phyloP scores from a whole-genome alignment of 2,797 vertebrate genomes.

The Urocyon cinereoargenteus region DNA sequence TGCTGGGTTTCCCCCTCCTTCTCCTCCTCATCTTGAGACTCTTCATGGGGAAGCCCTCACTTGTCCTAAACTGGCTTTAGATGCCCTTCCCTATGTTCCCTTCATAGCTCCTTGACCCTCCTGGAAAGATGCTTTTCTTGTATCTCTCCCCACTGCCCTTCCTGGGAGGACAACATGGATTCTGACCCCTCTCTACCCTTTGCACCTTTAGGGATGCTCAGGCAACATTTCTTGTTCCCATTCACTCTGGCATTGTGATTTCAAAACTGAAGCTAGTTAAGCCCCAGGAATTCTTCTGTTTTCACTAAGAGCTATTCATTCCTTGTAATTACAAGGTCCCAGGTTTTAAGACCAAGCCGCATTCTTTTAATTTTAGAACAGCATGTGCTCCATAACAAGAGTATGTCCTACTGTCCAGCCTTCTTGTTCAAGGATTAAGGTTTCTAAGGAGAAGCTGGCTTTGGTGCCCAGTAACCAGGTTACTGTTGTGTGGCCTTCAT shows the following conservation, averaged over 20 bases:
- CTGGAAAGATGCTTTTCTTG: background rate
- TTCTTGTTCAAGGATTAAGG: constrained; percentile 46
- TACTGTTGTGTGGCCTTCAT: background rate
- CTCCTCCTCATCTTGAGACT: background rate
- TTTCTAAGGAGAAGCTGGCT: constrained; percentile 66
- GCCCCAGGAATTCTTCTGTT: constrained; percentile 19
- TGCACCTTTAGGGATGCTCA: background rate
- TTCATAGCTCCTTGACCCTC: background rate
- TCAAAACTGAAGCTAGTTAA: constrained; percentile 35
- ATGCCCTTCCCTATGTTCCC: background rate
- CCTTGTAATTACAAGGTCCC: constrained; percentile 40
- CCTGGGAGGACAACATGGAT: background rate
- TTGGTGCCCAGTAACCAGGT: constrained; percentile 33
- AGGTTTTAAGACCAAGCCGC: constrained; percentile 21
- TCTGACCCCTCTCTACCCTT: too few species aligned
- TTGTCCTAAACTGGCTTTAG: background rate
- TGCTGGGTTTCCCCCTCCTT: background rate
- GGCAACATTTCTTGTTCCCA: background rate
- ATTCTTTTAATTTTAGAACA: constrained; percentile 62
- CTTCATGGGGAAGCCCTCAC: background rate
- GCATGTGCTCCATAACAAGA: constrained; percentile 37
- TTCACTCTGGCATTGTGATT: background rate
- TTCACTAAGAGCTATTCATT: constrained; percentile 35
- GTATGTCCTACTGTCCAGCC: background rate
- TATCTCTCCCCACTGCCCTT: background rate